Conservation (phyloP, 2,888 invertebrate species). For the Tachina grossa region DNA sequence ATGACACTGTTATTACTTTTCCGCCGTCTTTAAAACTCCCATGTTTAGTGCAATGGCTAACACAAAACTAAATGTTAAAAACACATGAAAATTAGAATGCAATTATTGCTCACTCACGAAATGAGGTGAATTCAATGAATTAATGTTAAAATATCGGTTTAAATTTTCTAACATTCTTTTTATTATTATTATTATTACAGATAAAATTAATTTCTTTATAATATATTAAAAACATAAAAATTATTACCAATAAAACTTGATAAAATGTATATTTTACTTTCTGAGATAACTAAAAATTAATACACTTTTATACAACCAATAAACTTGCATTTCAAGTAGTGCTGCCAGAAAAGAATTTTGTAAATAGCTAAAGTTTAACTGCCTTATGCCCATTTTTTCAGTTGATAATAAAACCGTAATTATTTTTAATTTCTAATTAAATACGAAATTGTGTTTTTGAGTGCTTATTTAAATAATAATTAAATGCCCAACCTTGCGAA, state of each 20-base stretch:
- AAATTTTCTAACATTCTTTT: neutral
- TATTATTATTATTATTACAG: conserved; percentile 12
- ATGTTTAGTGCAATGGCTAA: conserved; percentile 52
- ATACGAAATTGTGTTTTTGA: too few relatives aligned
- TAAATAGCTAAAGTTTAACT: too few relatives aligned
- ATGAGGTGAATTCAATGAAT: conserved; percentile 34
- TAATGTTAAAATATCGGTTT: neutral
- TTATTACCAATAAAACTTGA: conserved; percentile 85
- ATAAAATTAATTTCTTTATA: neutral
- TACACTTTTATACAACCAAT: conserved; percentile 26
- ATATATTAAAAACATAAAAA: neutral
- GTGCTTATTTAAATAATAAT: too few relatives aligned
- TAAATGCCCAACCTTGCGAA: too few relatives aligned
- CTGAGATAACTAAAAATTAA: neutral
- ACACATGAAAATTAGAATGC: conserved; percentile 28
- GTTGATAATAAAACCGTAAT: too few relatives aligned
- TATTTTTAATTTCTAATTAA: too few relatives aligned
- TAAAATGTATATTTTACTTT: neutral
- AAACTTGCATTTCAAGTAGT: neutral
- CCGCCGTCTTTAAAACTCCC: conserved; percentile 24
- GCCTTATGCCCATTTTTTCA: too few relatives aligned
- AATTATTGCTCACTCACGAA: conserved; percentile 24
- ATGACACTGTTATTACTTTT: conserved; percentile 28
- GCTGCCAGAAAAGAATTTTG: neutral
- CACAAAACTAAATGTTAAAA: conserved; percentile 53